Percentiles rank a stretch among this genome's conserved stretches.
Conservation (phyloP, 37 sponge, comb jelly and placozoan species). For the Halisarca cf. caerulea region DNA sequence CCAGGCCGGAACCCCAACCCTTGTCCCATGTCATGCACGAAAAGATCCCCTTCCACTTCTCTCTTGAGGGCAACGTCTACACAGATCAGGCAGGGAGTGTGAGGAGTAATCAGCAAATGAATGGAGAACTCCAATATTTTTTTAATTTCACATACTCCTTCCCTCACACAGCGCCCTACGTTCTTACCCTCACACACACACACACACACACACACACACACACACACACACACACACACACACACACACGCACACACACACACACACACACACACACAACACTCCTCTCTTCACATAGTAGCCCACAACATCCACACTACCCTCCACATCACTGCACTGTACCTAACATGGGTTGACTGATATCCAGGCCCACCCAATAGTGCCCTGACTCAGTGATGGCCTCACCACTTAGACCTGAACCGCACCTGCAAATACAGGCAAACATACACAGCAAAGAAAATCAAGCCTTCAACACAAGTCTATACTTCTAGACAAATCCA, state of each 20-base stretch:
- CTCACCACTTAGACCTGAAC: constrained; percentile 97
- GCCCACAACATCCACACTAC: too few relatives aligned
- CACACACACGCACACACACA: too few relatives aligned
- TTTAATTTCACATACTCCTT: neutral
- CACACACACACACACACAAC: too few relatives aligned
- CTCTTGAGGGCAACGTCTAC: constrained; percentile 89
- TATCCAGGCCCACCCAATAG: constrained; percentile 96
- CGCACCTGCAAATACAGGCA: constrained; percentile 86
- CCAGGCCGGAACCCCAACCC: constrained; percentile 95
- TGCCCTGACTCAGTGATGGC: constrained; percentile 89
- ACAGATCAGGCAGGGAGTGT: neutral
- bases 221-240: too few relatives aligned
- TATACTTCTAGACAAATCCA: neutral
- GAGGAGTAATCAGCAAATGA: too few relatives aligned
- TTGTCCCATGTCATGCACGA: constrained; percentile 93
- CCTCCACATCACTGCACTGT: too few relatives aligned
- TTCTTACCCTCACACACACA: too few relatives aligned
- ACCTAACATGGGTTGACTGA: constrained; percentile 93
- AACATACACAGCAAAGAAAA: too few relatives aligned
- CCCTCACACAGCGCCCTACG: neutral
- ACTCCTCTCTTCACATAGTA: too few relatives aligned
- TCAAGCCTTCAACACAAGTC: too few relatives aligned
- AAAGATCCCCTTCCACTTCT: constrained; percentile 95
- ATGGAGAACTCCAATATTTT: too few relatives aligned
- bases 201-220: too few relatives aligned